Base-by-base conservation (phyloP, 2,797 vertebrate genomes). In the Sorex maritimensis region DNA sequence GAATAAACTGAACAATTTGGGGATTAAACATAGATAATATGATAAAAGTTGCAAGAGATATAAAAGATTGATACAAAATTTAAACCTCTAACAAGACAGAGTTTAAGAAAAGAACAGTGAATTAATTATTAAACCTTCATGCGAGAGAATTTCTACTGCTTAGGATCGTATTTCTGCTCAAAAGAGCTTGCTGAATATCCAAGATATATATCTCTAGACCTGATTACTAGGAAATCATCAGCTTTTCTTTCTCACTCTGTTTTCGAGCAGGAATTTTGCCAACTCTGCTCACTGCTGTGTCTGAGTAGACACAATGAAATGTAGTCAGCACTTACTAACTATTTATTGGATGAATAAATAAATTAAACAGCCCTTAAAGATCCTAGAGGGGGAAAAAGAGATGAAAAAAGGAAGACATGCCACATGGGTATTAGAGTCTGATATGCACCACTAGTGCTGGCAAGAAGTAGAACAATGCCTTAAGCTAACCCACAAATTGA, bases 351-450 rank as follows among this genome's bases (percentile, higher is more conserved):
- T 74, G 2, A 65, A 82, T 61, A 2, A 65, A 80, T 82, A 68
- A 79, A 77, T 52, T 9, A 73, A 91, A 63, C 5, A 74, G 28
- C 72, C 49, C 23, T 82, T 77, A 89, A 93, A 34, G 28, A 46
- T 77, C 82, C 67, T 81, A 67, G 34, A 82, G 11, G 88, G 17
- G 12, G n/a, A 17, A n/a, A 77, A 80, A 52, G 26, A 21, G n/a
- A 55, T 87, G 58, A 61, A 23, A 61, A 61, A 61, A 61, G 1
- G 58, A 61, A 61, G 58, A 61, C 19, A n/a, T 6, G 26, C 4
- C 24, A 6, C 3, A 4, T 11, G 44, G n/a, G n/a, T 65, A 34
- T 10, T 28, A 8, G 5, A 30, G 0, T 28, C 8, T 49, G 23
- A 55, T 67, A 49, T 69, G 67, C n/a, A 92, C 52, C 34, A 38